Conservation (phyloP, 2,888 invertebrate species). For the Brachylomia viminalis region DNA sequence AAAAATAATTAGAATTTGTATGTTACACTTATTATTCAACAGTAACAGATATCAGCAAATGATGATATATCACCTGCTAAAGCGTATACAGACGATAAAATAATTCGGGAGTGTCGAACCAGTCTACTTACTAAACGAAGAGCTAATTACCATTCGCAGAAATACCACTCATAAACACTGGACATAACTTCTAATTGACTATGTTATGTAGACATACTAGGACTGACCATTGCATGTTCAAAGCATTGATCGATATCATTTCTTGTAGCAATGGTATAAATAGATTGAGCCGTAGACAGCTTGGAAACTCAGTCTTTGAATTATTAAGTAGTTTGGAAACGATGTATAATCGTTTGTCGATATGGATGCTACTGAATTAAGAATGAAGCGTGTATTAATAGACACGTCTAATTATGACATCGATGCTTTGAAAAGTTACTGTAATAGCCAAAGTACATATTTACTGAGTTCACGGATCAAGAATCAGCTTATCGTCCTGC, state of each 20-base stretch:
- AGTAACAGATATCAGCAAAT: conserved; percentile 40
- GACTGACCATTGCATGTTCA: conserved; percentile 46
- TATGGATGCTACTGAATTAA: conserved; percentile 40
- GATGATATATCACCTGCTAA: conserved; percentile 42
- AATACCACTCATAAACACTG: conserved; percentile 48
- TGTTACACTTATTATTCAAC: conserved; percentile 17
- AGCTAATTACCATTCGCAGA: conserved; percentile 39
- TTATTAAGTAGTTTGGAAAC: conserved; percentile 48
- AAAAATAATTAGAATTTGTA: conserved; percentile 28
- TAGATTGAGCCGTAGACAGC: conserved; percentile 51
- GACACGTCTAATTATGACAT: neutral
- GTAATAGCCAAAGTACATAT: neutral
- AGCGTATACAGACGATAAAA: conserved; percentile 36
- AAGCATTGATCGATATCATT: conserved; percentile 52
- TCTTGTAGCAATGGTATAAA: conserved; percentile 48
- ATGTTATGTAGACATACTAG: conserved; percentile 36
- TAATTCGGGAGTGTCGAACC: conserved; percentile 49
- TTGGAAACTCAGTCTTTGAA: conserved; percentile 51
- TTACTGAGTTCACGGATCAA: neutral
- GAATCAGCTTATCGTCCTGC: neutral
- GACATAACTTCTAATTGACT: conserved; percentile 50
- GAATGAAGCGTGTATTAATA: conserved; percentile 26
- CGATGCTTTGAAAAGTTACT: neutral
- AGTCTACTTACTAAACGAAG: conserved; percentile 31
- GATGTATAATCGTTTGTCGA: conserved; percentile 39